Percentiles rank a stretch among this genome's conserved stretches.
Conservation (phyloP, 2,888 invertebrate species). For the Plebejus argus region DNA sequence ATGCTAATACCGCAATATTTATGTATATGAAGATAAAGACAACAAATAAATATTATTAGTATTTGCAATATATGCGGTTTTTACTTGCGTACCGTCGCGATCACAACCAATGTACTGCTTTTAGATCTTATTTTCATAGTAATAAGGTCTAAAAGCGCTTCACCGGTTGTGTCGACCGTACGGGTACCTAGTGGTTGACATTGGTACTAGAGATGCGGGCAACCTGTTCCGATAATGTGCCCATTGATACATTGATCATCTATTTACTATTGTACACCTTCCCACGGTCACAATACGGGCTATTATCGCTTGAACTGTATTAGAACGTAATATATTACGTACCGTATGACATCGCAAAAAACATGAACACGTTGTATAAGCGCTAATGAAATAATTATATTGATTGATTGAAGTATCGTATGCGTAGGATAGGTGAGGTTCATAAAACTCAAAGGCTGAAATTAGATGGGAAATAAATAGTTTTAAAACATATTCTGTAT, state of each 20-base stretch:
- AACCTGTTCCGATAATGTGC: conserved; percentile 13
- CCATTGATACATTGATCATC: not conserved
- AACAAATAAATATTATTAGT: not conserved
- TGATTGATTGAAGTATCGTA: not conserved
- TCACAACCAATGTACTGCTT: not conserved
- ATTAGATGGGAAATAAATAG: not conserved
- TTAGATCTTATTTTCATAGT: not conserved
- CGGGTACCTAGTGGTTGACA: conserved; percentile 1
- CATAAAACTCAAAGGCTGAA: not conserved
- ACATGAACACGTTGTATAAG: not conserved
- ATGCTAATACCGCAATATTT: not conserved
- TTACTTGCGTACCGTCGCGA: not conserved
- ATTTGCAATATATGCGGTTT: not conserved
- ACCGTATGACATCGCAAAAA: not conserved
- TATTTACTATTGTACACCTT: not conserved
- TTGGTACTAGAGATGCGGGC: conserved; percentile 18
- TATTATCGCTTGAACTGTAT: not conserved
- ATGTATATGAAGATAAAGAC: no score
- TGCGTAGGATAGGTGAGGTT: not conserved
- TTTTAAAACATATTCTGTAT: no score
- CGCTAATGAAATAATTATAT: not conserved
- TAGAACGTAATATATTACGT: not conserved
- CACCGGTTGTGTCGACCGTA: not conserved
- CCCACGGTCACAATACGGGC: not conserved
- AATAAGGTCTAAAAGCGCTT: not conserved